Base-by-base conservation (phyloP, 2,797 vertebrate genomes). In the Catamblyrhynchus diadema region DNA sequence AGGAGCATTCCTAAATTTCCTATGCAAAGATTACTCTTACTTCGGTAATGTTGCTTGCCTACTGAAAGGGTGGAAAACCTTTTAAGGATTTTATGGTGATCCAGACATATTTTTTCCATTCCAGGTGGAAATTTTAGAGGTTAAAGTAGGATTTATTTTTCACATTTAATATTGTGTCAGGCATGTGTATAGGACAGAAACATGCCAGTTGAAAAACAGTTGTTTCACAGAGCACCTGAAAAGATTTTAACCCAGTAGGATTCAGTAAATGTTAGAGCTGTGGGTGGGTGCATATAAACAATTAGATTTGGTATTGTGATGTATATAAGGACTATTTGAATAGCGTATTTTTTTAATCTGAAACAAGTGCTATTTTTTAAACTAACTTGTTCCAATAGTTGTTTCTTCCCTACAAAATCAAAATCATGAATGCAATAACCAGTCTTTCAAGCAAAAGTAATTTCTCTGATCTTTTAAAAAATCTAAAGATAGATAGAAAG, bases 171-270 rank as follows among this genome's bases (percentile, higher is more conserved):
- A 24, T 32, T 5, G 3, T 73, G 39, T 48, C 56, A 41, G 51
- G 28, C 8, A 1, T 60, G 22, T 54, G 18, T 59, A 35, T 28
- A 77, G 73, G 65, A 89, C 22, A n/a, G 64, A 86, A 88, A 73
- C 48, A 53, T 45, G 60, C 39, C 66, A 32, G 74, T 32, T 92
- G 75, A 69, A 80, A 92, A 95, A 18, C 62, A 60, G 42, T 83
- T 93, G 66, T 83, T 92, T 90, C 54, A 51, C 64, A 84, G 60
- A 64, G 41, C 84, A 79, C 64, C 88, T 96, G 83, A 87, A 95
- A 91, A 87, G 88, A 85, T 85, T 94, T 95, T 94, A 94, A 93
- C 66, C 60, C 56, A 3, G 83, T 94, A 80, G 74, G 73, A 81
- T 88, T 95, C 70, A 50, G 4, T 77, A 74, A 90, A 88, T 80